Conservation (phyloP, 2,113 vertebrate species). For the Oceanodroma tethys region DNA sequence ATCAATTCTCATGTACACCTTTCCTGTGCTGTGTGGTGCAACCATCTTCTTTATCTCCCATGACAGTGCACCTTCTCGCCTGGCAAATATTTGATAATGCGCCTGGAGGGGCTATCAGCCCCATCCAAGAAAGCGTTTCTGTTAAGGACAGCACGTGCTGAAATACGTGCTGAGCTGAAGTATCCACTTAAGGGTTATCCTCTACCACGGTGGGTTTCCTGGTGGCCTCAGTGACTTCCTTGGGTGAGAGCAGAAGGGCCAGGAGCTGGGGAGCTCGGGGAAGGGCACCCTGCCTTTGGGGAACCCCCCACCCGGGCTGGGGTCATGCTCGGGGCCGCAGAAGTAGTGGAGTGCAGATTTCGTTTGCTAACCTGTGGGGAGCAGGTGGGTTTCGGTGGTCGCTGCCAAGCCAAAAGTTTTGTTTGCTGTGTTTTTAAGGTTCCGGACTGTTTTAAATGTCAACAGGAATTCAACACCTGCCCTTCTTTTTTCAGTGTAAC, state of each 20-base stretch:
- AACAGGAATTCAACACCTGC: neutral
- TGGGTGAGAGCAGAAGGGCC: neutral
- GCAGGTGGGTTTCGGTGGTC: neutral
- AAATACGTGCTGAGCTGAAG: neutral
- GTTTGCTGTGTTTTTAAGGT: neutral
- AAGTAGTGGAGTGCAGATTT: neutral
- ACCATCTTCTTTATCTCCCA: neutral
- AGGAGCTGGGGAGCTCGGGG: neutral
- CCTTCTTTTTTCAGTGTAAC: neutral
- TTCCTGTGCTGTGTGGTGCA: neutral
- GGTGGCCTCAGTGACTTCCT: neutral
- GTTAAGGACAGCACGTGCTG: accelerated
- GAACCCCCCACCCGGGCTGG: neutral
- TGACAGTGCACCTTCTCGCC: neutral
- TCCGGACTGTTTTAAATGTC: neutral
- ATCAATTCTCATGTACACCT: neutral
- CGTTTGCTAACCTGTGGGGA: neutral
- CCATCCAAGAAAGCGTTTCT: neutral
- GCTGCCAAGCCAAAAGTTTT: neutral
- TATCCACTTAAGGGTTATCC: neutral
- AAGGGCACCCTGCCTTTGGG: neutral
- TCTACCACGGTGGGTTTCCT: neutral
- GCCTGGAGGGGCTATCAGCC: neutral
- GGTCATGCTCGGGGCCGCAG: accelerated
- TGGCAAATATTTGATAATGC: neutral